Evolutionary conservation across 2,888 invertebrate species (phyloP).

Genomic region (Catocala fraxini): DNA sequence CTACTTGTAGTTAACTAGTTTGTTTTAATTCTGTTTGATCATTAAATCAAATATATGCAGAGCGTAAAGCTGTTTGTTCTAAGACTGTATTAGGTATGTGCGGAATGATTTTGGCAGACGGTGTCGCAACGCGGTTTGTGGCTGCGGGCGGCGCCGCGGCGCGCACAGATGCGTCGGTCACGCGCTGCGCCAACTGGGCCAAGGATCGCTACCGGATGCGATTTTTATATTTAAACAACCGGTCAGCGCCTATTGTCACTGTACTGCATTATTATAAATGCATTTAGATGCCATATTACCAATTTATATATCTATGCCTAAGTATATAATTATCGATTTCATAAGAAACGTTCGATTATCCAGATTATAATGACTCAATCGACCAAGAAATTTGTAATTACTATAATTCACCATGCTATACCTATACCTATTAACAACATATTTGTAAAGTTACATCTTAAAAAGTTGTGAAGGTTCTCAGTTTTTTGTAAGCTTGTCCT

Average conservation of each 20-base stretch:
- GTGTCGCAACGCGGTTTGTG: constrained; percentile 56
- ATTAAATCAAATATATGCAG: constrained; percentile 35
- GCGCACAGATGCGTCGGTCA: constrained; percentile 71
- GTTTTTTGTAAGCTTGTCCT: constrained; percentile 48
- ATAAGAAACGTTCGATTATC: no score
- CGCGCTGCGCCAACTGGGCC: constrained; percentile 73
- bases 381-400: no score
- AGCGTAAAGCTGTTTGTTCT: constrained; percentile 39
- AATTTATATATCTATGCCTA: background rate
- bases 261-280: constrained; percentile 38
- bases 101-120: constrained; percentile 55
- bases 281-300: constrained; percentile 27
- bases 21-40: constrained; percentile 26
- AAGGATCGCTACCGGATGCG: constrained; percentile 76
- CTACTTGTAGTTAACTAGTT: constrained; percentile 14
- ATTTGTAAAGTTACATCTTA: background rate
- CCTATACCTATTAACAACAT: no score
- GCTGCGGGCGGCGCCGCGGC: constrained; percentile 51
- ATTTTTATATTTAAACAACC: constrained; percentile 63
- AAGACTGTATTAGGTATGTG: constrained; percentile 51
- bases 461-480: constrained; percentile 31
- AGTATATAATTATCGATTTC: no score
- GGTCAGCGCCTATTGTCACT: constrained; percentile 52
- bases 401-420: no score
- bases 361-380: no score